These are phyloP conservation scores for Macrophya annulata DNA, from an alignment of 2,888 invertebrate genomes.

Conservation along the genomic window DNA sequence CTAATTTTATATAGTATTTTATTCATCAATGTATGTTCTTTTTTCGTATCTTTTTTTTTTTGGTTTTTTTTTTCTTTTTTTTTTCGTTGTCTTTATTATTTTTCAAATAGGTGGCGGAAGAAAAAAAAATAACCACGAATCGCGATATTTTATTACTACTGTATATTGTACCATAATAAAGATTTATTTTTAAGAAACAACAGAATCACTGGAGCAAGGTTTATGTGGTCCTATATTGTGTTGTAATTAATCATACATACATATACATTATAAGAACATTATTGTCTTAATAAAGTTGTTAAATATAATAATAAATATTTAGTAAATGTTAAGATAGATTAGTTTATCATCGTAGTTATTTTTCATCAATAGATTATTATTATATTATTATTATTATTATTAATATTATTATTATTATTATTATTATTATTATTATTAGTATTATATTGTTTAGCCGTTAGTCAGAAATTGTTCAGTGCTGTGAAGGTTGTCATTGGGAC, in stretches of 20 bases:
- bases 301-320: conserved; percentile 76
- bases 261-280: conserved; percentile 65
- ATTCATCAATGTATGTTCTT: conserved; percentile 66
- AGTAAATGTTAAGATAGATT: conserved; percentile 75
- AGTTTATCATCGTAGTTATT: conserved; percentile 74
- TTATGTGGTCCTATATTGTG: conserved; percentile 76
- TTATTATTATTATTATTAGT: conserved; percentile 67
- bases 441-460: conserved; percentile 74
- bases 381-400: conserved; percentile 69
- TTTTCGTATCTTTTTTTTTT: conserved; percentile 66
- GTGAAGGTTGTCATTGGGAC: conserved; percentile 75
- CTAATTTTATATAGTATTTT: conserved; percentile 72
- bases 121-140: conserved; percentile 71
- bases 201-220: conserved; percentile 78
- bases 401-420: conserved; percentile 69
- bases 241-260: conserved; percentile 62
- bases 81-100: conserved; percentile 59
- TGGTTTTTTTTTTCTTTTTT: conserved; percentile 59
- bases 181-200: conserved; percentile 62
- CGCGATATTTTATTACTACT: conserved; percentile 77
- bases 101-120: conserved; percentile 76
- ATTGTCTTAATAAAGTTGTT: conserved; percentile 76
- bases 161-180: conserved; percentile 74
- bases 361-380: conserved; percentile 77
- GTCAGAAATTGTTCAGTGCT: conserved; percentile 78